Percentiles rank a stretch among this genome's conserved stretches.
These are phyloP conservation scores for Enteromius argenteus DNA, from an alignment of 2,797 vertebrate genomes.

Conservation along the genomic window DNA sequence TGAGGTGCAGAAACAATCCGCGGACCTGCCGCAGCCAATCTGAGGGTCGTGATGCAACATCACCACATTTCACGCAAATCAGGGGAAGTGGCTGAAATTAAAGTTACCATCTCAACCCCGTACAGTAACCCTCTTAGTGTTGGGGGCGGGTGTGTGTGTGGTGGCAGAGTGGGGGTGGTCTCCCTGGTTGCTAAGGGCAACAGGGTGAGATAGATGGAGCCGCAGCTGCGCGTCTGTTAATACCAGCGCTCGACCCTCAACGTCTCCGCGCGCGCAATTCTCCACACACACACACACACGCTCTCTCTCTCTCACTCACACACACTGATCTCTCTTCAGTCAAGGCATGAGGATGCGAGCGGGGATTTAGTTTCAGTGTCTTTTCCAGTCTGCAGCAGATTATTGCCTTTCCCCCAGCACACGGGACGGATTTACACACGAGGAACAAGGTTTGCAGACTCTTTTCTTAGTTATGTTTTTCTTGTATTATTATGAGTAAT, in stretches of 20 bases:
- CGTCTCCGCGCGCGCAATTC: conserved; percentile 77
- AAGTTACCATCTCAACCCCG: conserved; percentile 57
- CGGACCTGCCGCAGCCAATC: conserved; percentile 24
- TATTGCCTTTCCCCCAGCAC: conserved; percentile 75
- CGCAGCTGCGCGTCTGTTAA: conserved; percentile 69
- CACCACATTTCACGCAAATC: conserved; percentile 36
- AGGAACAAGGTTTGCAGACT: conserved; percentile 72
- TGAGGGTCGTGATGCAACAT: conserved; percentile 6
- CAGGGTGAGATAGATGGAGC: conserved; percentile 69
- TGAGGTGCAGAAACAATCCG: conserved; percentile 1
- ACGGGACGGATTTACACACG: conserved; percentile 79
- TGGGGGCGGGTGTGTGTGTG: conserved; percentile 48
- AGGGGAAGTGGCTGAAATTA: conserved; percentile 49
- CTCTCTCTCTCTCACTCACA: background rate
- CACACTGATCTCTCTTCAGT: conserved; percentile 70
- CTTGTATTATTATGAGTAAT: background rate
- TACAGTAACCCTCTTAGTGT: conserved; percentile 66
- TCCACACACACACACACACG: conserved; percentile 1
- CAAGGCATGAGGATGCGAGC: conserved; percentile 68
- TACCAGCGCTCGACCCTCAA: conserved; percentile 68
- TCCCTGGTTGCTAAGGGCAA: conserved; percentile 78
- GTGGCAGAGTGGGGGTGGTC: conserved; percentile 64
- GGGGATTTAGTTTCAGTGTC: conserved; percentile 77
- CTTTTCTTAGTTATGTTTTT: conserved; percentile 10
- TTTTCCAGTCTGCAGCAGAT: conserved; percentile 78